Evolutionary conservation across 1,140 invertebrate genomes (phyloP).

Genomic region (Prorops nasuta): DNA sequence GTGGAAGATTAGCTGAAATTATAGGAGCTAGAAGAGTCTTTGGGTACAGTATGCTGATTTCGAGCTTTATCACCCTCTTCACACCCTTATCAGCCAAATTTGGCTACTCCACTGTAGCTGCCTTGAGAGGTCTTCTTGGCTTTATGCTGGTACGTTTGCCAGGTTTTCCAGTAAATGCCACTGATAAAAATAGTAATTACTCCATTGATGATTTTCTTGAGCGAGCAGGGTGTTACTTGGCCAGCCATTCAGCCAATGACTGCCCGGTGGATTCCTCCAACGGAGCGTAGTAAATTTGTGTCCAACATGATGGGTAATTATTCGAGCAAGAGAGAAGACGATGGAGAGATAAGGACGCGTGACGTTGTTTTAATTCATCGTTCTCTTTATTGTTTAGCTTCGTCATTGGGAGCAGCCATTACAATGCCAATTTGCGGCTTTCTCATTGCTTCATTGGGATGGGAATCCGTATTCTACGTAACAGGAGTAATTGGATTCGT

Average conservation of each 20-base stretch:
- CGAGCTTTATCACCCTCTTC: conserved; percentile 77
- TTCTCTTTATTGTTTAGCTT: conserved; percentile 65
- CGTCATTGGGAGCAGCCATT: conserved; percentile 77
- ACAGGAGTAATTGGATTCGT: conserved; percentile 74
- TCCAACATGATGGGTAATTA: conserved; percentile 82
- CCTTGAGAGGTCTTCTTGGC: conserved; percentile 67
- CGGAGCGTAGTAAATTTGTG: conserved; percentile 84
- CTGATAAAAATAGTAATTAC: no score
- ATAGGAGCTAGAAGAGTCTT: conserved; percentile 81
- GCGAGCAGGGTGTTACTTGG: conserved; percentile 84
- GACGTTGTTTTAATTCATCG: no score
- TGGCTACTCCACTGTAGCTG: conserved; percentile 63
- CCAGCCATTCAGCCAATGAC: conserved; percentile 88
- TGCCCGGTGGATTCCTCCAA: conserved; percentile 86
- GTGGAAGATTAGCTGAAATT: conserved; percentile 79
- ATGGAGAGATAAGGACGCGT: no score
- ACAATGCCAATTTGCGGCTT: conserved; percentile 81
- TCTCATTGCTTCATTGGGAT: conserved; percentile 74
- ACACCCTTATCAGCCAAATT: conserved; percentile 73
- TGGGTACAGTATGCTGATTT: conserved; percentile 79
- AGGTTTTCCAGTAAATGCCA: no score
- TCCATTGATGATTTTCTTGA: no score
- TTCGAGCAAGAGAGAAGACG: conserved; percentile 8
- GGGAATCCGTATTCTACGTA: conserved; percentile 83
- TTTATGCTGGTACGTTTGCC: conserved; percentile 63